Conservation (phyloP, 2,113 vertebrate genomes). For the Pluvianellus socialis region DNA sequence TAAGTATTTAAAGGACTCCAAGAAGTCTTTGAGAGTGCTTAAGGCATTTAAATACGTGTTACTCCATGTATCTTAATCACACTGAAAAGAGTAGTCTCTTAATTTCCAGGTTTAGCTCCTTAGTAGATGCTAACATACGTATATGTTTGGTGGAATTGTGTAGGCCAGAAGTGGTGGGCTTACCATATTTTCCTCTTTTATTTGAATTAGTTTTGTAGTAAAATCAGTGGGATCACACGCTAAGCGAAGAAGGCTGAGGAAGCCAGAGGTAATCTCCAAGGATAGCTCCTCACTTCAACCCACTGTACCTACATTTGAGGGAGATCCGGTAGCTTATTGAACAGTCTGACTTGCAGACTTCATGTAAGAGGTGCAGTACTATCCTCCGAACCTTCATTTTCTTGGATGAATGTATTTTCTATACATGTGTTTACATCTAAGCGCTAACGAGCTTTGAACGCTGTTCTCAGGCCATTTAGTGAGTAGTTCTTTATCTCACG, state of each 20-base stretch:
- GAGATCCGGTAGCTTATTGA: background rate
- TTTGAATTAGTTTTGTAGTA: background rate
- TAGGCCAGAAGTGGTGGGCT: background rate
- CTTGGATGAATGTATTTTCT: background rate
- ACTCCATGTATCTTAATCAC: background rate
- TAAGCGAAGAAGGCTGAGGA: background rate
- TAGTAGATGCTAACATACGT: background rate
- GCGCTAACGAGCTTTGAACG: background rate
- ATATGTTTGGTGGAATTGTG: background rate
- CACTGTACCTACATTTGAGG: background rate
- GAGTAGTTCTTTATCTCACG: background rate
- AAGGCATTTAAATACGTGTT: background rate
- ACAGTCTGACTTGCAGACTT: background rate
- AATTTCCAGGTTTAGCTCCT: background rate
- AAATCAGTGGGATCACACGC: background rate
- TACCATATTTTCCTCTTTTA: background rate
- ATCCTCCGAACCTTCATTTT: background rate
- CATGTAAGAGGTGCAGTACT: background rate
- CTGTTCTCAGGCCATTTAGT: background rate
- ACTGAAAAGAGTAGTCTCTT: background rate
- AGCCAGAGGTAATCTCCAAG: background rate
- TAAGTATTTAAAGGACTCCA: background rate
- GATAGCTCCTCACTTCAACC: background rate
- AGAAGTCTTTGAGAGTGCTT: background rate
- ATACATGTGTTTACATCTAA: background rate